Percentiles rank a stretch among this genome's conserved stretches.
phyloP scores from a whole-genome alignment of 2,113 vertebrate species.

The Triplophysa siluroides region DNA sequence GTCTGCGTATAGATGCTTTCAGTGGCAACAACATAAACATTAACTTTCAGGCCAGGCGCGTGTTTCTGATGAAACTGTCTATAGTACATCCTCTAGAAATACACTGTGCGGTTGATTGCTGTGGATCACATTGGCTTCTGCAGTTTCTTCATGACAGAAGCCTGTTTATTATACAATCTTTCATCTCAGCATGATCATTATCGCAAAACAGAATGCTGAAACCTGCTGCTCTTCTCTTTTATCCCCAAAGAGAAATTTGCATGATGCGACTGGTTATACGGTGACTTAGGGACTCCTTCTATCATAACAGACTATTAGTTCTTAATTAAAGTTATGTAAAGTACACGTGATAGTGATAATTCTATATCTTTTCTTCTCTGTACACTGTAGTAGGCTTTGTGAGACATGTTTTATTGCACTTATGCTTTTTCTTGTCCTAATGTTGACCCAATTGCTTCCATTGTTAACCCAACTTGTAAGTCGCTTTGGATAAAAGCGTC shows the following conservation, averaged over 20 bases:
- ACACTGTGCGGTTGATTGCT: background rate
- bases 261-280: background rate
- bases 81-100: background rate
- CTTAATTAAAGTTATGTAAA: background rate
- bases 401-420: no score
- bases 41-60: no score
- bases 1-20: no score
- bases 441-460: no score
- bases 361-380: no score
- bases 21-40: no score
- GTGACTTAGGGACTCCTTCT: background rate
- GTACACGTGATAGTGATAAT: no score
- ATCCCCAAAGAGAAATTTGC: background rate
- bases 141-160: background rate
- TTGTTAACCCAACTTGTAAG: no score
- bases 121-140: background rate
- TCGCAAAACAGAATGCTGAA: background rate
- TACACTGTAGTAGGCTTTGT: no score
- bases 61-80: background rate
- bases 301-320: constrained; percentile 27
- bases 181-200: constrained; percentile 21
- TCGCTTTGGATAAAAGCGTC: no score
- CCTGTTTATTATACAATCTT: constrained; percentile 6
- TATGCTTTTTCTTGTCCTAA: no score
- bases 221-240: background rate